Evolutionary conservation across 2,113 vertebrate species (phyloP).

Genomic region (Podarcis cretensis): DNA sequence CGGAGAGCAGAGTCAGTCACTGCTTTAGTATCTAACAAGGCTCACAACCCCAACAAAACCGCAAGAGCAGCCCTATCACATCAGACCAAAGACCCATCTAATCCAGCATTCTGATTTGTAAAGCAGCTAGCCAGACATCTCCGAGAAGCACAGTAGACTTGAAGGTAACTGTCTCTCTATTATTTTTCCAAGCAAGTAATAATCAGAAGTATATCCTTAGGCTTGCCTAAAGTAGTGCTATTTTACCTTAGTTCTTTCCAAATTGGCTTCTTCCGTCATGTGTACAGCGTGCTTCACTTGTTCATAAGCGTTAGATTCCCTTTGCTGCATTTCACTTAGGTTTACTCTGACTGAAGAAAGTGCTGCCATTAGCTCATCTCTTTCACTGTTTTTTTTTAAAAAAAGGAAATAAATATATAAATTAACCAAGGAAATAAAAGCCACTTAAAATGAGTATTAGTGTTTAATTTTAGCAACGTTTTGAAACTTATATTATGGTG

Average conservation of each 20-base stretch:
- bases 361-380: constrained; percentile 86
- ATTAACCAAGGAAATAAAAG: not conserved
- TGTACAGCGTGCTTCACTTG: constrained; percentile 90
- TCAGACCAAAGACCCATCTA: not conserved
- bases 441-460: constrained; percentile 15
- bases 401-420: constrained; percentile 18
- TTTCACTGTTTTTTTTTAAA: constrained; percentile 82
- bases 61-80: not conserved
- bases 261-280: constrained; percentile 89
- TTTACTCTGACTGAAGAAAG: constrained; percentile 78
- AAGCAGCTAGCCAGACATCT: not conserved
- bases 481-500: not conserved
- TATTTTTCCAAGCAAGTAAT: not conserved
- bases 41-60: not conserved
- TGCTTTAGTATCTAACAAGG: not conserved
- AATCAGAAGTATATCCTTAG: not conserved
- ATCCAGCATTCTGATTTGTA: not conserved
- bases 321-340: constrained; percentile 82
- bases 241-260: constrained; percentile 86
- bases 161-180: not conserved
- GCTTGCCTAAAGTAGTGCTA: not conserved
- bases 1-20: no score
- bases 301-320: constrained; percentile 85
- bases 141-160: not conserved
- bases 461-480: not conserved